These are phyloP conservation scores for Zygogramma bicolorata DNA, from an alignment of 2,888 invertebrate species.

Conservation along the genomic window DNA sequence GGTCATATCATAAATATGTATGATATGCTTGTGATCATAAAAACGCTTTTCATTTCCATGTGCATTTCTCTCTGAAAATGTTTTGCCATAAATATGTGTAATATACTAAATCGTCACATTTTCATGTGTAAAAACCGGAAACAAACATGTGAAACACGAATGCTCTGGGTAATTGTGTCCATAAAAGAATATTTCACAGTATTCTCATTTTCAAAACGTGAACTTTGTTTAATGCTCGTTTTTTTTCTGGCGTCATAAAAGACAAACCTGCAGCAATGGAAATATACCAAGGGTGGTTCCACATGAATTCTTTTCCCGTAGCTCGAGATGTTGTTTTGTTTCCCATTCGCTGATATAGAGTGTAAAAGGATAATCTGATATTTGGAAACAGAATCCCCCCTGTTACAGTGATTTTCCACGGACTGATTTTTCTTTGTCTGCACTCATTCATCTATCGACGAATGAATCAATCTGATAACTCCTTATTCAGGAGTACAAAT, in stretches of 20 bases:
- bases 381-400: too few relatives aligned
- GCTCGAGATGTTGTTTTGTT: too few relatives aligned
- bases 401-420: too few relatives aligned
- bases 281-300: not conserved
- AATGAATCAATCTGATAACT: too few relatives aligned
- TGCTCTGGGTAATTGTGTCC: constrained; percentile 1
- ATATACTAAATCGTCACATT: not conserved
- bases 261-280: not conserved
- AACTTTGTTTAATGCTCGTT: not conserved
- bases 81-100: not conserved
- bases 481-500: too few relatives aligned
- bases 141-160: constrained; percentile 16
- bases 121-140: not conserved
- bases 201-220: not conserved
- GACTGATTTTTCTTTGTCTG: too few relatives aligned
- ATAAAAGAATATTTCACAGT: not conserved
- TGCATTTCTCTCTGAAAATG: not conserved
- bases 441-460: too few relatives aligned
- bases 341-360: too few relatives aligned
- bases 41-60: not conserved
- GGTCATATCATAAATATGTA: too few relatives aligned
- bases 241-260: not conserved
- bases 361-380: too few relatives aligned
- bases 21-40: too few relatives aligned
- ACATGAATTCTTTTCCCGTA: not conserved